phyloP scores from a whole-genome alignment of 2,797 vertebrate genomes.

The Botia kubotai region DNA sequence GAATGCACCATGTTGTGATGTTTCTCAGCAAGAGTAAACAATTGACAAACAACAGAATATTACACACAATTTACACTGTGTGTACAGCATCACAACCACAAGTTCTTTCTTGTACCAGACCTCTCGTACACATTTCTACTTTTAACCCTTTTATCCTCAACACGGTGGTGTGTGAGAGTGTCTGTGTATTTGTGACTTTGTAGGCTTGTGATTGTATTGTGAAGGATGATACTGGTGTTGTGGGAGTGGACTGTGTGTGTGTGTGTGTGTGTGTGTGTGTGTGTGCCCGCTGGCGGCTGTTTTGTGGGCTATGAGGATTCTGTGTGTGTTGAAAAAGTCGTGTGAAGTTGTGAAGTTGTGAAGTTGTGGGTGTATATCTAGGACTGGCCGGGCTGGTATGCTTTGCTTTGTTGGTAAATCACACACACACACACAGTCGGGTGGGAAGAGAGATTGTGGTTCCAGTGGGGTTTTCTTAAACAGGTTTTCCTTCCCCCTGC shows the following conservation, averaged over 20 bases:
- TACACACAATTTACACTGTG: too few relatives aligned
- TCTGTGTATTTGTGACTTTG: constrained; percentile 25
- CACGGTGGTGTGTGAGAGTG: neutral
- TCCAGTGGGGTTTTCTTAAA: constrained; percentile 75
- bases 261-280: constrained; percentile 28
- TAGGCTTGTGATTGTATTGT: constrained; percentile 23
- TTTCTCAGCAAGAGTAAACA: too few relatives aligned
- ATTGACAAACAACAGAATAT: too few relatives aligned
- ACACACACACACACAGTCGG: constrained; percentile 67
- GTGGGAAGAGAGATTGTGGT: constrained; percentile 79
- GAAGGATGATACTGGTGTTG: constrained; percentile 32
- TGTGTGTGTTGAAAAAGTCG: constrained; percentile 15
- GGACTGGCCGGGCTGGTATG: constrained; percentile 66
- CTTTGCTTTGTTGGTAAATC: constrained; percentile 73
- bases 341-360: constrained; percentile 50
- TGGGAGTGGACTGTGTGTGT: constrained; percentile 14
- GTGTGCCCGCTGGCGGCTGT: neutral
- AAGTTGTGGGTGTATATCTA: constrained; percentile 69
- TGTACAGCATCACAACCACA: too few relatives aligned
- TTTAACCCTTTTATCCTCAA: too few relatives aligned
- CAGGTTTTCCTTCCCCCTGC: constrained; percentile 74
- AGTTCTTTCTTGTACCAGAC: too few relatives aligned
- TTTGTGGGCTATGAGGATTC: constrained; percentile 19
- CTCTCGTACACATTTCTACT: too few relatives aligned
- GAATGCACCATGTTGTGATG: too few relatives aligned